These are phyloP conservation scores for Sycophila sp. DNA, from an alignment of 1,140 invertebrate genomes.

Conservation along the genomic window DNA sequence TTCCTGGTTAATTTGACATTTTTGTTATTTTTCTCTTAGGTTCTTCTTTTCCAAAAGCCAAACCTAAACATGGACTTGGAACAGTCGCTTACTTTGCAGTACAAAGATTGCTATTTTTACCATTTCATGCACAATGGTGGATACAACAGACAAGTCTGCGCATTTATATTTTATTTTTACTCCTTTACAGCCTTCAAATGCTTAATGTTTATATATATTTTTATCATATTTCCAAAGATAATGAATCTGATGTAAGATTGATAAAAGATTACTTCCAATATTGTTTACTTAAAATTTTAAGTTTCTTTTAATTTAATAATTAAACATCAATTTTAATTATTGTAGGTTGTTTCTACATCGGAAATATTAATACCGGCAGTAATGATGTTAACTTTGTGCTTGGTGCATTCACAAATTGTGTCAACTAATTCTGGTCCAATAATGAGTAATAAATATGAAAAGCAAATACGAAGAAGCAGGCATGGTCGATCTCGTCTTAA, in stretches of 20 bases:
- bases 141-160: constrained; percentile 82
- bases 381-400: constrained; percentile 82
- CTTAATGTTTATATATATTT: constrained; percentile 75
- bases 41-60: constrained; percentile 93
- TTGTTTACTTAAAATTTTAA: constrained; percentile 7
- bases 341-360: constrained; percentile 68
- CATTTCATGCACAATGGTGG: constrained; percentile 88
- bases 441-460: constrained; percentile 52
- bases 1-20: background rate
- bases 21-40: constrained; percentile 68
- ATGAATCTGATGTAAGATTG: constrained; percentile 60
- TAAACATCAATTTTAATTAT: constrained; percentile 30
- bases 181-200: constrained; percentile 82
- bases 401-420: constrained; percentile 92
- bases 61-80: constrained; percentile 87
- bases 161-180: constrained; percentile 78
- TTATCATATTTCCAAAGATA: constrained; percentile 61
- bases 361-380: constrained; percentile 82
- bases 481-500: constrained; percentile 55
- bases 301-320: constrained; percentile 23
- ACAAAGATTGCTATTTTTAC: constrained; percentile 82
- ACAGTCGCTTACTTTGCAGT: constrained; percentile 84
- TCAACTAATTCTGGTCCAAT: constrained; percentile 72
- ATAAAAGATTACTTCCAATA: constrained; percentile 18
- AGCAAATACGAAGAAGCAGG: constrained; percentile 50